These are phyloP conservation scores for Orthonevra nobilis DNA, from an alignment of 2,888 invertebrate genomes.

Conservation along the genomic window DNA sequence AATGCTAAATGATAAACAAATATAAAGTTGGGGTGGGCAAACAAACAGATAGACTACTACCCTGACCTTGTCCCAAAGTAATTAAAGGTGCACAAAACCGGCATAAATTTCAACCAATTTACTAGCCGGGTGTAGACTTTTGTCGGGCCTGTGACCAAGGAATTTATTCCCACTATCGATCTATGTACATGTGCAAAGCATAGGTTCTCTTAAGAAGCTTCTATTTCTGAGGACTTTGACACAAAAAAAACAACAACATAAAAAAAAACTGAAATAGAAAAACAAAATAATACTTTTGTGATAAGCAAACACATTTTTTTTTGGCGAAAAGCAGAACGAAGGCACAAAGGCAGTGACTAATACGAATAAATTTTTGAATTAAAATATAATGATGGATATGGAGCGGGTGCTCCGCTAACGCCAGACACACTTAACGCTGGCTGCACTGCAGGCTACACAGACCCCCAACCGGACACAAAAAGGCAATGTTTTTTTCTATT, in stretches of 20 bases:
- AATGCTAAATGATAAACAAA: no score
- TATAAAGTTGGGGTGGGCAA: no score
- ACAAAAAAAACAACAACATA: conserved; percentile 37
- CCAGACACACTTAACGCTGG: not conserved
- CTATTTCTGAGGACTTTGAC: not conserved
- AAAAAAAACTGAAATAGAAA: conserved; percentile 7
- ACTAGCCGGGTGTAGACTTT: no score
- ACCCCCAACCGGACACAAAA: conserved; percentile 16
- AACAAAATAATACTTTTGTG: conserved; percentile 11
- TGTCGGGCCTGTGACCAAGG: no score
- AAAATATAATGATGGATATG: conserved; percentile 6
- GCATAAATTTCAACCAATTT: no score
- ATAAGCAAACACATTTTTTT: conserved; percentile 54
- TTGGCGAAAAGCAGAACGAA: conserved; percentile 40
- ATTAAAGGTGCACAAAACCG: no score
- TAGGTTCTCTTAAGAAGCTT: no score
- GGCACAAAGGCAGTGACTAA: conserved; percentile 41
- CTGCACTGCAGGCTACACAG: conserved; percentile 49
- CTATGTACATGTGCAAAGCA: no score
- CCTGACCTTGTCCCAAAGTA: no score
- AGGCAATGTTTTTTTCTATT: conserved; percentile 4
- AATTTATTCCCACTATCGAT: no score
- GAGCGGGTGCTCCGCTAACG: conserved; percentile 1
- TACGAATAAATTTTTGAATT: conserved; percentile 12
- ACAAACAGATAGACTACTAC: no score